Evolutionary conservation across 1,140 invertebrate species (phyloP), one percentile per base, ranked within the genome.

Genomic region (Achroia grisella): DNA sequence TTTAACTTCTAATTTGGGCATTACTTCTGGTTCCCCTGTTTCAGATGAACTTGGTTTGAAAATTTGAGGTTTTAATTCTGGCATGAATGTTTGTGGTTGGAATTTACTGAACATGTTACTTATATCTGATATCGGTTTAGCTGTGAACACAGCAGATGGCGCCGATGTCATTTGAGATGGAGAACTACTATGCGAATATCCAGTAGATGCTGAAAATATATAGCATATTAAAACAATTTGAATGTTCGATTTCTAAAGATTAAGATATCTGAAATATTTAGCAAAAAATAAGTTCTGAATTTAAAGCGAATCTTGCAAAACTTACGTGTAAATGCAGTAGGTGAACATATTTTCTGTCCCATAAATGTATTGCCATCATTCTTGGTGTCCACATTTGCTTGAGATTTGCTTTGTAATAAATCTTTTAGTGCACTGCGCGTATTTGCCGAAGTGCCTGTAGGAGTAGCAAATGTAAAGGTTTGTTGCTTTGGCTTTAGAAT

Each of bases 261-360:
- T n/a, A n/a, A n/a, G n/a, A n/a, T n/a, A n/a, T n/a, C n/a, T n/a
- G n/a, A n/a, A n/a, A n/a, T n/a, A n/a, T n/a, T n/a, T n/a, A n/a
- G n/a, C 4, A n/a, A 32, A 32, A 8, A 34, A 12, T 15, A 14
- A 23, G 4, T 17, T 4, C 17, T n/a, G 17, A 10, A 11, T 4
- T 32, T 2, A n/a, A n/a, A 14, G 2, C 9, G 8, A 37, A 23
- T 4, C 30, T 13, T 9, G 40, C 31, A 47, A 43, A 34, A 74
- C 74, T 56, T 54, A 81, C 80, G 58, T 13, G 40, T 32, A 48
- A 78, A 75, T 2, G 54, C 57, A 10, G 63, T 59, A 15, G 76
- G 80, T 8, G 72, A 67, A 50, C 80, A 80, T 43, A 83, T 74
- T 40, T 65, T 71, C 55, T 77, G 79, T 29, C 72, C 73, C 73